Evolutionary conservation across 2,797 vertebrate genomes (phyloP), one percentile per base, ranked within the genome.

Genomic region (Fratercula arctica): DNA sequence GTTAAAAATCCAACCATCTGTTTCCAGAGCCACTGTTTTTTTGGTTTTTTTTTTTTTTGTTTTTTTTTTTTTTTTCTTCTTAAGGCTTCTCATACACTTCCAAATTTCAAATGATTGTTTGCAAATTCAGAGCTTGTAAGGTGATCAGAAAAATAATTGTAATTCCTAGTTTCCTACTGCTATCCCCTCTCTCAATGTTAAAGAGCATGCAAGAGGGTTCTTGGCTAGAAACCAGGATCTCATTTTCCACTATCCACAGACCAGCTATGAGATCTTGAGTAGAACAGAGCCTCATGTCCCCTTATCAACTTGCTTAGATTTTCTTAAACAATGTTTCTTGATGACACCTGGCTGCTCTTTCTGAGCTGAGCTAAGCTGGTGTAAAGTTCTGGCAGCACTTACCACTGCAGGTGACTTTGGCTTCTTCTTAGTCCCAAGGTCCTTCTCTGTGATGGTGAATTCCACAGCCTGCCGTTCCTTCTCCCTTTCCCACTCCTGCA

Each of bases 391-490:
- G 60, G 56, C 63, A 89, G 24, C 39, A 29, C 94, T 95, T 91
- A 97, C 97, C 43, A 59, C 24, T 45, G 54, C 53, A 35, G 57
- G 8, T 73, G 72, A 83, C 6, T 25, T 61, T 14, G 12, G 39
- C 70, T 80, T 93, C 56, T 91, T 96, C 82, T 97, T 82, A 29
- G 64, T 89, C 39, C 76, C 77, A 67, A 96, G 90, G 66, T 96
- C 96, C 75, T 90, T 76, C 69, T 99, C 99, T 2, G 98, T 99
- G 95, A 99, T 98, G 25, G 96, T 99, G 87, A 99, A 99, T 95
- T 99, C 98, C n/a, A 98, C 81, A 76, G 95, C 94, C 95, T 98
- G 98, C 31, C 97, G 97, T 48, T 95, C 51, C 79, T 97, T 98
- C 90, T 98, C 98, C 13, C 97, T 90, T 76, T 99, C 97, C 99